phyloP scores from a whole-genome alignment of 1,140 invertebrate species.

The Neodiprion fabricii region DNA sequence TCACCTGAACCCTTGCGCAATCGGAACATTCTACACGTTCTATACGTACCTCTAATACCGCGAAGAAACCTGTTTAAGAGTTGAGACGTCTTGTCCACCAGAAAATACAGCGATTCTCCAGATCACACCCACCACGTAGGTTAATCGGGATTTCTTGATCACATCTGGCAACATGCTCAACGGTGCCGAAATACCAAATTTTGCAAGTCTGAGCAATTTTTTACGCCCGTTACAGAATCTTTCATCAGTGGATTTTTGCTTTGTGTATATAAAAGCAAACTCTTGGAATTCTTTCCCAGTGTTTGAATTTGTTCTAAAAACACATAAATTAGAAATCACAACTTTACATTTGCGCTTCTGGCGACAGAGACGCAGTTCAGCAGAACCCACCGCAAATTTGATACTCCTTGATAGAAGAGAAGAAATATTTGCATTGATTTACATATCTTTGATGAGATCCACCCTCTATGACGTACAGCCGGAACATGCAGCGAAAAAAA shows the following conservation, averaged over 20 bases:
- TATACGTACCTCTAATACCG: neutral
- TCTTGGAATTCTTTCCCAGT: too few relatives aligned
- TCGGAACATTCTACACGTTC: neutral
- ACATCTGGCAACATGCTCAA: too few relatives aligned
- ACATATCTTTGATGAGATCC: too few relatives aligned
- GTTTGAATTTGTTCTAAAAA: neutral
- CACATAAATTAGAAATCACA: neutral
- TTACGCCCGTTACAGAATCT: neutral
- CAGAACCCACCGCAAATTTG: too few relatives aligned
- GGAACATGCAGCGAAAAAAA: too few relatives aligned
- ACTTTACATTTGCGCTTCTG: too few relatives aligned
- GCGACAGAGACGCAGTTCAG: too few relatives aligned
- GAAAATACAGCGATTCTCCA: neutral
- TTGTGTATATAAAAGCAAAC: neutral
- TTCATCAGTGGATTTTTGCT: neutral
- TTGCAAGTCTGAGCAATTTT: neutral
- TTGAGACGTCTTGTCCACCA: neutral
- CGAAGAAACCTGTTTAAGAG: conserved; percentile 1
- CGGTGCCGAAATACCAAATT: neutral
- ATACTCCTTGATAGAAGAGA: too few relatives aligned
- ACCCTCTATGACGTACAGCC: too few relatives aligned
- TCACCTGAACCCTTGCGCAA: neutral
- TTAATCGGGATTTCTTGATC: too few relatives aligned
- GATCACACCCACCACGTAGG: neutral
- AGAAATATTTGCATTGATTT: too few relatives aligned